These are phyloP conservation scores for Acrossocheilus fasciatus DNA, from an alignment of 2,797 vertebrate species.

Conservation along the genomic window DNA sequence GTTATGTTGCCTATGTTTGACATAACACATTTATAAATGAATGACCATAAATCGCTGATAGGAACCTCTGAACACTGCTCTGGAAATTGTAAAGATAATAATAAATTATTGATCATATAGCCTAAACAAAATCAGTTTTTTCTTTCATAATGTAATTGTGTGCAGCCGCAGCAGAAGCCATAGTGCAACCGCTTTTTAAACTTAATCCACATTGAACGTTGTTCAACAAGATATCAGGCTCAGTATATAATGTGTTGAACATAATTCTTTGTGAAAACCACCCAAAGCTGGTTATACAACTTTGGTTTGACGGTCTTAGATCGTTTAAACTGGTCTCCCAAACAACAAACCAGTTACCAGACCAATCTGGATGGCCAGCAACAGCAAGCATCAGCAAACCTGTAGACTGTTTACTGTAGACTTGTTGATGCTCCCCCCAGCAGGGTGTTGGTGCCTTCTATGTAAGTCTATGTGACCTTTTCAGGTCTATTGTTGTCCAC, in stretches of 20 bases:
- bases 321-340: not conserved
- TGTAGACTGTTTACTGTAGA: no score
- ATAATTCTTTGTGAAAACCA: no score
- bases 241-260: no score
- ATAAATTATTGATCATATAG: not conserved
- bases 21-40: not conserved
- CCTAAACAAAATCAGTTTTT: not conserved
- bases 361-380: not conserved
- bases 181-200: no score
- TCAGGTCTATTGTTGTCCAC: not conserved
- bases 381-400: not conserved
- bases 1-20: not conserved
- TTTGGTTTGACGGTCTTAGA: not conserved
- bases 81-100: not conserved
- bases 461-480: not conserved
- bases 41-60: not conserved
- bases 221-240: not conserved
- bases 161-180: not conserved
- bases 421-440: not conserved
- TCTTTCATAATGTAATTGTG: not conserved
- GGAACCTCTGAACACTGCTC: not conserved
- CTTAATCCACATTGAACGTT: not conserved
- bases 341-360: not conserved
- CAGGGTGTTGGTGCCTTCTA: not conserved
- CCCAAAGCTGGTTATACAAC: not conserved